Conservation (phyloP, 1,140 invertebrate species). For the Aphidius gifuensis region DNA sequence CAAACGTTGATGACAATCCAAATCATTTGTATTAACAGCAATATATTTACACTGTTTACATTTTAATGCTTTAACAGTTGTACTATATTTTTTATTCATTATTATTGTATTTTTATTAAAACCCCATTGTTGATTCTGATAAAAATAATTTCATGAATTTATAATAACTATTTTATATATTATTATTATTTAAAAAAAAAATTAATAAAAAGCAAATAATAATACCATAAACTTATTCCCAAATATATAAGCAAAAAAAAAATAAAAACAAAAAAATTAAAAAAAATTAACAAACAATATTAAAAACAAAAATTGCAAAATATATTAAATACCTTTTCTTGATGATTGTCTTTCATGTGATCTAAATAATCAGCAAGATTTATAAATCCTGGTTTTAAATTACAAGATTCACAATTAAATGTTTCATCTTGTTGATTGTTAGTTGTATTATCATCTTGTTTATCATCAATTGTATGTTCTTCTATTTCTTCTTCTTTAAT, state of each 20-base stretch:
- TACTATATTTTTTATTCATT: slow-evolving; percentile 5
- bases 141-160: too few species aligned
- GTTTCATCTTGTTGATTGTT: slow-evolving; percentile 13
- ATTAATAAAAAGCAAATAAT: too few species aligned
- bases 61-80: slow-evolving; percentile 18
- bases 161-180: too few species aligned
- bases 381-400: slow-evolving; percentile 38
- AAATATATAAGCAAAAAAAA: too few species aligned
- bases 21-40: slow-evolving; percentile 34
- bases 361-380: slow-evolving; percentile 63
- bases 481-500: slow-evolving; percentile 23
- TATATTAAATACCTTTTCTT: slow-evolving; percentile 41
- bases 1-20: slow-evolving; percentile 47
- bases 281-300: too few species aligned
- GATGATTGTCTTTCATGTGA: slow-evolving; percentile 62
- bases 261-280: too few species aligned
- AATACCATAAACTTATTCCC: too few species aligned
- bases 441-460: slow-evolving; percentile 26
- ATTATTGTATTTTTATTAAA: too few species aligned
- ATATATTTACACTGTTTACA: slow-evolving; percentile 34
- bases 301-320: too few species aligned
- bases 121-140: too few species aligned
- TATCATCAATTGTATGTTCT: too few species aligned
- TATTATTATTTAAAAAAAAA: too few species aligned
- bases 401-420: slow-evolving; percentile 44